Evolutionary conservation across 2,888 invertebrate species (phyloP).

Genomic region (Orthosia incerta): DNA sequence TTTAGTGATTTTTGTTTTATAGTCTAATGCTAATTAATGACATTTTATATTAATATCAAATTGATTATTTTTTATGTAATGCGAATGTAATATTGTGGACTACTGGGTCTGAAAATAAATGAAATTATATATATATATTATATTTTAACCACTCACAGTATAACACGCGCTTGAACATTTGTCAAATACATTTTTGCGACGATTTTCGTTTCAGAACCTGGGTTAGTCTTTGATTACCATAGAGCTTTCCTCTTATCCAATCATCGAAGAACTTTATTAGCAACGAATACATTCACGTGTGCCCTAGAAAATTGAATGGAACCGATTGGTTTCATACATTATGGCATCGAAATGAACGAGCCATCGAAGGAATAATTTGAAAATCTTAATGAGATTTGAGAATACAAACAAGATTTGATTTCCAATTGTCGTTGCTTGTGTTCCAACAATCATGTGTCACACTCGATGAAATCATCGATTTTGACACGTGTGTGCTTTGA

Average conservation of each 20-base stretch:
- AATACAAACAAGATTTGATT: constrained; percentile 50
- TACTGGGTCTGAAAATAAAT: no score
- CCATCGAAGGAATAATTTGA: neutral
- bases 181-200: no score
- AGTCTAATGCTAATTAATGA: no score
- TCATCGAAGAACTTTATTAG: constrained; percentile 1
- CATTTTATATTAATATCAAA: no score
- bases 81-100: no score
- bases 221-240: no score
- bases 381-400: constrained; percentile 27
- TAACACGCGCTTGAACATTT: neutral
- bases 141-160: no score
- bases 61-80: no score
- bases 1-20: no score
- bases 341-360: neutral
- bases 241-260: neutral
- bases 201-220: no score
- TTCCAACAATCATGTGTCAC: constrained; percentile 11
- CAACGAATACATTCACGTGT: neutral
- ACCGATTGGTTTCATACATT: constrained; percentile 7
- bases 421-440: constrained; percentile 45
- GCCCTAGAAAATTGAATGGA: constrained; percentile 7
- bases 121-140: no score
- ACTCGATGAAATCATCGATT: constrained; percentile 1
- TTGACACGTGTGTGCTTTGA: constrained; percentile 33